Percentiles rank a stretch among this genome's conserved stretches.
Conservation (phyloP, 2,888 invertebrate genomes). For the Drosophila rubida region DNA sequence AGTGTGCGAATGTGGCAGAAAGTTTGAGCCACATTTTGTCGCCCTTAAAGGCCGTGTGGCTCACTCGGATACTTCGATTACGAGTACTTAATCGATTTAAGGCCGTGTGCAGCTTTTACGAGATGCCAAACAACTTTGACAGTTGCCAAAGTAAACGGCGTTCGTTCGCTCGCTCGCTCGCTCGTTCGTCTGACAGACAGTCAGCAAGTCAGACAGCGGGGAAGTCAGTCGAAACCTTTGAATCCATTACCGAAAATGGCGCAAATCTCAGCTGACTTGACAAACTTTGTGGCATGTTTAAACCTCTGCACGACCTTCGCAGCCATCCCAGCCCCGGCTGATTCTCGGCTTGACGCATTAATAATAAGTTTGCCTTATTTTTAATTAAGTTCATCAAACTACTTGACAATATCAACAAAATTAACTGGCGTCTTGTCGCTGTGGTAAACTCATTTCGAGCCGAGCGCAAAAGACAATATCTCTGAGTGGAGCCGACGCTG, state of each 20-base stretch:
- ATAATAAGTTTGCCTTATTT: conserved; percentile 75
- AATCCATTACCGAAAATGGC: conserved; percentile 25
- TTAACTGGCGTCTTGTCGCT: conserved; percentile 49
- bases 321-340: neutral
- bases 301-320: conserved; percentile 48
- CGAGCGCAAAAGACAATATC: conserved; percentile 5
- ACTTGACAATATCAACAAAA: conserved; percentile 74
- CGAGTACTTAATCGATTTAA: conserved; percentile 60
- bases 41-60: conserved; percentile 41
- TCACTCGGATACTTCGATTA: conserved; percentile 51
- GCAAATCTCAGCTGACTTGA: conserved; percentile 40
- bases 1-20: neutral
- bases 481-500: neutral
- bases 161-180: neutral
- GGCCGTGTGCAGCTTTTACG: conserved; percentile 34
- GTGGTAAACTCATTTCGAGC: conserved; percentile 18
- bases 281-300: conserved; percentile 56
- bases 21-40: conserved; percentile 54
- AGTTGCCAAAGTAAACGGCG: conserved; percentile 45
- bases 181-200: neutral
- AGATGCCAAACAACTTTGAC: conserved; percentile 48
- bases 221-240: conserved; percentile 17
- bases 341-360: conserved; percentile 53
- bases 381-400: conserved; percentile 79
- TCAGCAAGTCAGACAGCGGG: neutral